Evolutionary conservation across 2,113 vertebrate species (phyloP).

Genomic region (Pycnonotus jocosus): DNA sequence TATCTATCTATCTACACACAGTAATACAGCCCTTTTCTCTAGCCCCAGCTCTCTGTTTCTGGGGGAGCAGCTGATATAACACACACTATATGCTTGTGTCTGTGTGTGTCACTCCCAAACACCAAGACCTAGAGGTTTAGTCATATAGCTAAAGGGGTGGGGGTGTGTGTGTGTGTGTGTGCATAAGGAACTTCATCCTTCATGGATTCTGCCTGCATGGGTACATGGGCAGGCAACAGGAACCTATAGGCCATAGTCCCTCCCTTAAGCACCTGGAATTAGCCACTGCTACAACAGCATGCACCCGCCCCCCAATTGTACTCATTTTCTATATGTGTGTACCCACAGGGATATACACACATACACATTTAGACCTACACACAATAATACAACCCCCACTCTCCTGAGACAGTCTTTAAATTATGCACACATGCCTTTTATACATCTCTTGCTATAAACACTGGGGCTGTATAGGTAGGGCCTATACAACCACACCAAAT

Average conservation of each 20-base stretch:
- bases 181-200: too few species aligned
- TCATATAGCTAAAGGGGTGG: fast-evolving
- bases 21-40: too few species aligned
- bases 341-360: not conserved
- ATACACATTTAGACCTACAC: not conserved
- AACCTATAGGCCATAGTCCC: not conserved
- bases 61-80: not conserved
- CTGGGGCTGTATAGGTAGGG: not conserved
- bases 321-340: fast-evolving
- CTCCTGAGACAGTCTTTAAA: not conserved
- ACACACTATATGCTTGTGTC: fast-evolving
- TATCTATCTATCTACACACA: fast-evolving
- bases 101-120: not conserved
- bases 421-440: not conserved
- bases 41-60: fast-evolving
- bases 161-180: too few species aligned
- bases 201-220: not conserved
- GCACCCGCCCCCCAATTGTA: fast-evolving
- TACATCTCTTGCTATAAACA: not conserved
- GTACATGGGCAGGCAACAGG: too few species aligned
- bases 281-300: not conserved
- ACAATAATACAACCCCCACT: too few species aligned
- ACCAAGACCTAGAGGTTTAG: not conserved
- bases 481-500: not conserved
- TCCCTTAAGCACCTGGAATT: not conserved